phyloP scores from a whole-genome alignment of 23 tunicate species.

The Halocynthia roretzi region DNA sequence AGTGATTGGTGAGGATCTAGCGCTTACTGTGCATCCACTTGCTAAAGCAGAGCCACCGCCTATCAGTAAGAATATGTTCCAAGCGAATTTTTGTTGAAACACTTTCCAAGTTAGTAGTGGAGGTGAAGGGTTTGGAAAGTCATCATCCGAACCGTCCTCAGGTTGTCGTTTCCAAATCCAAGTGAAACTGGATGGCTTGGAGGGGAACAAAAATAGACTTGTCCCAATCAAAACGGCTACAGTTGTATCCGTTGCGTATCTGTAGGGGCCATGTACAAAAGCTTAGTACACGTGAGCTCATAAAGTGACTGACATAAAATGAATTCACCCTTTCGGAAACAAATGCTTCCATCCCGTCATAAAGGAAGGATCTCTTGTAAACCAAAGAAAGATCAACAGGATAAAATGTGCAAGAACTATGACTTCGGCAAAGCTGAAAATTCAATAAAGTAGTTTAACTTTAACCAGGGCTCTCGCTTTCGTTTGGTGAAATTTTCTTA shows the following conservation, averaged over 20 bases:
- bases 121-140: conserved; percentile 27
- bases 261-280: conserved; percentile 1
- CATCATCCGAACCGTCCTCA: neutral
- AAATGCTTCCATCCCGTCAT: conserved; percentile 50
- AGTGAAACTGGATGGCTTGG: conserved; percentile 32
- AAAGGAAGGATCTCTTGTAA: conserved; percentile 68
- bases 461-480: too few species aligned
- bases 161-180: conserved; percentile 23
- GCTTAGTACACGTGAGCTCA: neutral
- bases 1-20: too few species aligned
- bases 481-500: too few species aligned
- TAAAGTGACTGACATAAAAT: neutral
- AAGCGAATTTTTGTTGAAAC: conserved; percentile 49
- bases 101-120: conserved; percentile 66
- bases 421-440: conserved; percentile 50
- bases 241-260: conserved; percentile 72
- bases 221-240: conserved; percentile 53
- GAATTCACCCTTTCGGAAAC: conserved; percentile 28
- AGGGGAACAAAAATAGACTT: conserved; percentile 72
- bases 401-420: conserved; percentile 67
- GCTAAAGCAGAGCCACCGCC: conserved; percentile 89
- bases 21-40: conserved; percentile 45
- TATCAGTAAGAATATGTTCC: conserved; percentile 65
- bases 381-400: conserved; percentile 57
- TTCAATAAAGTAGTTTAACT: neutral